phyloP scores from a whole-genome alignment of 2,113 vertebrate genomes.

The Sturnus vulgaris region DNA sequence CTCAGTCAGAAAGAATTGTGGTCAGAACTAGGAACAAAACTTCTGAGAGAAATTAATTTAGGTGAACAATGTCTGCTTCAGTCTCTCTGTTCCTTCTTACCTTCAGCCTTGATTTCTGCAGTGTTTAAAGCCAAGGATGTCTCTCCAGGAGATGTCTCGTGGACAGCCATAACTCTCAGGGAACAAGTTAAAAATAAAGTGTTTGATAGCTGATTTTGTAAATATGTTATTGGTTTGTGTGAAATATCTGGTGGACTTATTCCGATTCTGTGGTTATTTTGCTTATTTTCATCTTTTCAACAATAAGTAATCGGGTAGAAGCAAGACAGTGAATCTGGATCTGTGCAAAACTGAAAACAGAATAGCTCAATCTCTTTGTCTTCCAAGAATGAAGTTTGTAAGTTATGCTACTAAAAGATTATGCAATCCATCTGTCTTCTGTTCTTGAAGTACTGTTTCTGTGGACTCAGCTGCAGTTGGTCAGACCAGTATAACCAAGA shows the following conservation, averaged over 20 bases:
- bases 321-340: neutral
- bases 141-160: neutral
- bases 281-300: neutral
- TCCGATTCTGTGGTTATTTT: neutral
- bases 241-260: neutral
- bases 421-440: neutral
- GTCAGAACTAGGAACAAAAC: neutral
- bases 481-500: neutral
- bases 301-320: neutral
- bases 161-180: neutral
- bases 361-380: neutral
- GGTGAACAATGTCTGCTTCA: neutral
- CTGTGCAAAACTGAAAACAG: neutral
- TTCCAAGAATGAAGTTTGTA: neutral
- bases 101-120: neutral
- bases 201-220: neutral
- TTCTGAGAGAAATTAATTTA: neutral
- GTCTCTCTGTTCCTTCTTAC: neutral
- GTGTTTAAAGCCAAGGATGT: neutral
- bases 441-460: neutral
- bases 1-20: neutral
- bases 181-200: neutral
- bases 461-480: neutral
- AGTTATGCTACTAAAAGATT: neutral
- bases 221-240: too few species aligned